Conservation (phyloP, 2,888 invertebrate species). For the Pardosa pseudoannulata region DNA sequence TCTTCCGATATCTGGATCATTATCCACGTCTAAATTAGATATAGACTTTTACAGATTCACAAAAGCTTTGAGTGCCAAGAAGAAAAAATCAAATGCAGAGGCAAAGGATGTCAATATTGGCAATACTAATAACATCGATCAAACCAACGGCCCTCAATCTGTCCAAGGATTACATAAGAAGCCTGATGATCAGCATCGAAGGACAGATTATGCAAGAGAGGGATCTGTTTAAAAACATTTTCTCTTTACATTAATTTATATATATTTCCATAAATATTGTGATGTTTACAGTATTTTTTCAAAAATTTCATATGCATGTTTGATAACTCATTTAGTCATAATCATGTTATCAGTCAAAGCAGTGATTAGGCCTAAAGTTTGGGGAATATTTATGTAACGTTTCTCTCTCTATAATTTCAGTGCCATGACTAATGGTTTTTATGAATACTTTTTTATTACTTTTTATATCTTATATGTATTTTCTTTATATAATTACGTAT, state of each 20-base stretch:
- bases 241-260: slow-evolving; percentile 2
- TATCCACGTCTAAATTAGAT: background rate
- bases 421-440: too few species aligned
- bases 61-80: slow-evolving; percentile 12
- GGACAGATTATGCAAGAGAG: slow-evolving; percentile 30
- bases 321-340: background rate
- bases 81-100: background rate
- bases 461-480: too few species aligned
- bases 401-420: too few species aligned
- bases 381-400: too few species aligned
- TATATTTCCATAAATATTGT: slow-evolving; percentile 43
- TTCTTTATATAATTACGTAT: too few species aligned
- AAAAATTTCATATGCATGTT: background rate
- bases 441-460: too few species aligned
- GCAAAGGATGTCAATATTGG: background rate
- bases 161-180: background rate
- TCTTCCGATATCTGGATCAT: background rate
- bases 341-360: too few species aligned
- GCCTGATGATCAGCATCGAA: slow-evolving; percentile 20
- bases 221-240: slow-evolving; percentile 26
- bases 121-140: background rate
- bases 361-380: too few species aligned
- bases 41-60: slow-evolving; percentile 5
- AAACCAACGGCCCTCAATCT: background rate
- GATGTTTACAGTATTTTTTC: slow-evolving; percentile 40